Conservation (phyloP, 2,797 vertebrate genomes). For the Catostomus latipinnis region DNA sequence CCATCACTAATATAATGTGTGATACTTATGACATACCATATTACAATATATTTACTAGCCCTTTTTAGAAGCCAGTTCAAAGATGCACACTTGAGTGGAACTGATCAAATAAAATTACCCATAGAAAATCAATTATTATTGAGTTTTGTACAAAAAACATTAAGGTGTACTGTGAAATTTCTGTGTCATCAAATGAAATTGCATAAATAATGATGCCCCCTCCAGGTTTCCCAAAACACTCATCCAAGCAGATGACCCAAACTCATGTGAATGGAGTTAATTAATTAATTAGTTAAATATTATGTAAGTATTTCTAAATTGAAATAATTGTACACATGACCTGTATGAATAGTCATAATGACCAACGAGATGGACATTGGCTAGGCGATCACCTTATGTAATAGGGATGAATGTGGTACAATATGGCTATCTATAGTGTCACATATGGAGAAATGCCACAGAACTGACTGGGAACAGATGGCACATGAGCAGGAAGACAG, state of each 20-base stretch:
- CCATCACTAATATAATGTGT: neutral
- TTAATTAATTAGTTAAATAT: no score
- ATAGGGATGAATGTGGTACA: slow-evolving; percentile 4
- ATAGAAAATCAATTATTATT: neutral
- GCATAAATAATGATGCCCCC: no score
- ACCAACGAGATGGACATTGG: neutral
- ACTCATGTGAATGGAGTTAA: no score
- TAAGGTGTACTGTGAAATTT: neutral
- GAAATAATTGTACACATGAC: no score
- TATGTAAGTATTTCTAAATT: no score
- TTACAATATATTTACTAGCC: no score
- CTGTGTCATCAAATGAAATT: no score
- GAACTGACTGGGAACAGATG: slow-evolving; percentile 80
- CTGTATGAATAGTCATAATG: neutral
- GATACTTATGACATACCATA: neutral
- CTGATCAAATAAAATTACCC: neutral
- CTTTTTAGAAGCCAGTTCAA: no score
- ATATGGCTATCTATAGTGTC: slow-evolving; percentile 57
- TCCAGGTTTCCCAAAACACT: no score
- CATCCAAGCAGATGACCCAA: no score
- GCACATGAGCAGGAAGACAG: slow-evolving; percentile 77
- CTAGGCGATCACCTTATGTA: neutral
- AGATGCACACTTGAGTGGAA: no score
- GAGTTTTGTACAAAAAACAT: neutral
- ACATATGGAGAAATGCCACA: slow-evolving; percentile 69